Evolutionary conservation across 2,113 vertebrate species (phyloP), one percentile per base, ranked within the genome.

Genomic region (Leucoraja erinaceus): DNA sequence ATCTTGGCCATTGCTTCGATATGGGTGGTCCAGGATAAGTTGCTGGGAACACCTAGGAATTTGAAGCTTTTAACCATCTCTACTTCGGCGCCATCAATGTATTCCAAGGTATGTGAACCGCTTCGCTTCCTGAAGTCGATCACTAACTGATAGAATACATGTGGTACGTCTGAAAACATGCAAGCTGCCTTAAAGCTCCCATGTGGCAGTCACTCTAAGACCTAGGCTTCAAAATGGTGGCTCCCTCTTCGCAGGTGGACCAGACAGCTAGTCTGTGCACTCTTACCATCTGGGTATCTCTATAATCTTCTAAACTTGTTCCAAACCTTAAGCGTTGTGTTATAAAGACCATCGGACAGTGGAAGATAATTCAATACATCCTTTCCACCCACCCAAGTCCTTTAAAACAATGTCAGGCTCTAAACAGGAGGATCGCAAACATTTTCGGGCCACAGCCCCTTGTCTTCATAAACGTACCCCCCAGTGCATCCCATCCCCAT

Each of bases 401-500:
- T 72, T 91, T 66, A 91, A 72, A 72, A 74, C 90, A 54, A 91
- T 54, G 90, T 91, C 90, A 33, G 72, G 31, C 31, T 91, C 31
- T 14, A 54, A 70, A 72, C 20, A n/a, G n/a, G n/a, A n/a, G n/a
- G n/a, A n/a, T n/a, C n/a, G n/a, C n/a, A n/a, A n/a, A n/a, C n/a
- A n/a, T n/a, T n/a, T n/a, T n/a, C n/a, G n/a, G n/a, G n/a, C n/a
- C n/a, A n/a, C n/a, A 47, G 38, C 38, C 38, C 38, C 38, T 47
- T 47, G 38, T 47, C 38, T 47, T 47, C 38, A 47, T 47, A 47
- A 47, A 47, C 38, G 38, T 47, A 47, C 38, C 38, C 38, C 38
- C 38, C 38, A 47, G 38, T 47, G 38, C 38, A 47, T 3, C 38
- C 38, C 38, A 47, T 47, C 38, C 38, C 38, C 38, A 47, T 47